Evolutionary conservation across 2,797 vertebrate species (phyloP).

Genomic region (Mormyrops attenuatus): DNA sequence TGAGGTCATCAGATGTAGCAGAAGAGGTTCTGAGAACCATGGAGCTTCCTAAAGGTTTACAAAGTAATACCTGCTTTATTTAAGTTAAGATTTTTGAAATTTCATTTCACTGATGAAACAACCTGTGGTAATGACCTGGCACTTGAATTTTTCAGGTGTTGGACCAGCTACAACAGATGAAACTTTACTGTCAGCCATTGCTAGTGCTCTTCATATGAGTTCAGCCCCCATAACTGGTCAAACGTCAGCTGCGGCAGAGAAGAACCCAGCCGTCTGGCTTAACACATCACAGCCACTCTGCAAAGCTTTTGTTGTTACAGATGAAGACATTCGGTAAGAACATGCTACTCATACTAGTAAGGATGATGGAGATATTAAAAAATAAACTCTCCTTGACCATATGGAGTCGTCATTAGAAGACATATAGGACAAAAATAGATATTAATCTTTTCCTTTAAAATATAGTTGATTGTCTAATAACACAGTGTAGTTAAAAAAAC

Average conservation of each 20-base stretch:
- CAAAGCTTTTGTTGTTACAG: conserved; percentile 83
- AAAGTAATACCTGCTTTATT: conserved; percentile 61
- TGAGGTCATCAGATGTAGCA: conserved; percentile 78
- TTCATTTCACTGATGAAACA: background rate
- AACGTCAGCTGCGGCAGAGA: conserved; percentile 78
- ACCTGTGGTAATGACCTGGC: background rate
- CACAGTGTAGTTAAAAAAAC: background rate
- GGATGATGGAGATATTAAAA: background rate
- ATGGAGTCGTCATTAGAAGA: background rate
- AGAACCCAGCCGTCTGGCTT: conserved; percentile 87
- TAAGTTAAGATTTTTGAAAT: background rate
- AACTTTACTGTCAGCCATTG: conserved; percentile 79
- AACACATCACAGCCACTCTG: conserved; percentile 85
- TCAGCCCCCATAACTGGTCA: conserved; percentile 83
- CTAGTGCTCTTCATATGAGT: conserved; percentile 86
- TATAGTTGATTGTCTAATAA: background rate
- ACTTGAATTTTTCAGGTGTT: conserved; percentile 57
- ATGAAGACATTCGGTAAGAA: conserved; percentile 82
- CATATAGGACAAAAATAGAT: background rate
- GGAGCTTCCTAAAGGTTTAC: conserved; percentile 84
- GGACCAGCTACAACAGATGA: conserved; percentile 77
- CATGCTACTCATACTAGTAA: background rate
- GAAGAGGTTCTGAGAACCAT: conserved; percentile 81
- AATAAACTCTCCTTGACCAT: background rate
- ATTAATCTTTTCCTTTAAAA: background rate